Evolutionary conservation across 2,113 vertebrate species (phyloP), one percentile per base, ranked within the genome.

Genomic region (Ovibos moschatus): DNA sequence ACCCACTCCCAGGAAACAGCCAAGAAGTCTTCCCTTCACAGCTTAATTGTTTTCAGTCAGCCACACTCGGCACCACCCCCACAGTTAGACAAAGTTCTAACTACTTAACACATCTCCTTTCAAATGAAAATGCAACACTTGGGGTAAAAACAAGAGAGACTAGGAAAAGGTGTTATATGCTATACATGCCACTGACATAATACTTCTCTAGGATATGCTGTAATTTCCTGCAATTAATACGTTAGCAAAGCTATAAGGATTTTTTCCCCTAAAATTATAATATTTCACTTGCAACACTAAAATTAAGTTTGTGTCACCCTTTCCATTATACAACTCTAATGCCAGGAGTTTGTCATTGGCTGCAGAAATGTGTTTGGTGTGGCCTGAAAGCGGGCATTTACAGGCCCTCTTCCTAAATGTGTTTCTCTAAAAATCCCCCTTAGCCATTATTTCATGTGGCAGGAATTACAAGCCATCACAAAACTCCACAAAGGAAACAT

Each of bases 171-270:
- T 99, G 98, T 98, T 98, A 98, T 60, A 98, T 82, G 96, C 97
- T 98, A 97, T 98, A 97, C 98, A 97, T 98, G 97, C 97, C 98
- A 97, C 97, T 99, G 98, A 99, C 98, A 98, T 99, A 99, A 99
- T 98, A 98, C 97, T 99, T 98, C 98, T 98, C 96, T 97, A 98
- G 98, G 98, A 98, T 98, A 99, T 99, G 99, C 92, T 98, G 98
- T 99, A 98, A 99, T 99, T 99, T 99, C 99, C 99, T 99, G 98
- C 98, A 99, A 99, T 99, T 99, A 99, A 98, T 99, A 99, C 97
- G 97, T 98, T 97, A 98, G 98, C 97, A 98, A 96, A 98, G 97
- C 97, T 98, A 98, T 96, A 98, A 98, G 98, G 92, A 95, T 87
- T 97, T 98, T 98, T 98, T 98, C 36, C 97, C 30, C 30, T 2